Percentiles rank a stretch among this genome's conserved stretches.
Evolutionary conservation across 2,797 vertebrate species (phyloP).

Genomic region (Anguilla marmorata): DNA sequence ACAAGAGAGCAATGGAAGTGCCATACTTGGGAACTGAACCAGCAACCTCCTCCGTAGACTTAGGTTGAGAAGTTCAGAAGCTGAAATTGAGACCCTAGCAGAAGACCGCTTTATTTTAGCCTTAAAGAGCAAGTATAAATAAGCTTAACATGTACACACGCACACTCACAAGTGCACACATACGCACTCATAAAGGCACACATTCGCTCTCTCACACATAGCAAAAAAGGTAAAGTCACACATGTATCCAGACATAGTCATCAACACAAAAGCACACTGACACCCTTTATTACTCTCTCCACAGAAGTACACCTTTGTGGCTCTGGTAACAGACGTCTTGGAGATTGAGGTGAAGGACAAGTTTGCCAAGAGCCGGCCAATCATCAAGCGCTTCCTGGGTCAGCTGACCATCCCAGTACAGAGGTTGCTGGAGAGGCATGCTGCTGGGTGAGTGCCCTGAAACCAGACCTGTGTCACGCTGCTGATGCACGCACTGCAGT

Average conservation of each 20-base stretch:
- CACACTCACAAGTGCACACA: not conserved
- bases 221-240: not conserved
- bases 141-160: not conserved
- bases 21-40: not conserved
- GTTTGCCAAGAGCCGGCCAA: slow-evolving; percentile 97
- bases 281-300: slow-evolving; percentile 46
- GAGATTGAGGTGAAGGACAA: slow-evolving; percentile 99
- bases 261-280: not conserved
- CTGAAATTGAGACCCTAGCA: not conserved
- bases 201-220: not conserved
- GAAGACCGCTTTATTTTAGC: not conserved
- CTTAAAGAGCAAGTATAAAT: not conserved
- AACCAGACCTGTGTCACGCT: not conserved
- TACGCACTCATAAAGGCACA: not conserved
- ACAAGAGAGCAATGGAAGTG: not conserved
- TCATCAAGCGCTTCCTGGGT: slow-evolving; percentile 97
- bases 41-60: not conserved
- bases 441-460: slow-evolving; percentile 79
- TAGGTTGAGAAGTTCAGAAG: not conserved
- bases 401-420: slow-evolving; percentile 95
- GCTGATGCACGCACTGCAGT: not conserved
- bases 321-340: slow-evolving; percentile 96
- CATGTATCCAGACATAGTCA: not conserved
- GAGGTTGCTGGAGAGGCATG: slow-evolving; percentile 88
- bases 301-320: slow-evolving; percentile 97